Evolutionary conservation across 2,113 vertebrate species (phyloP), one percentile per base, ranked within the genome.

Genomic region (Holacanthus passer): DNA sequence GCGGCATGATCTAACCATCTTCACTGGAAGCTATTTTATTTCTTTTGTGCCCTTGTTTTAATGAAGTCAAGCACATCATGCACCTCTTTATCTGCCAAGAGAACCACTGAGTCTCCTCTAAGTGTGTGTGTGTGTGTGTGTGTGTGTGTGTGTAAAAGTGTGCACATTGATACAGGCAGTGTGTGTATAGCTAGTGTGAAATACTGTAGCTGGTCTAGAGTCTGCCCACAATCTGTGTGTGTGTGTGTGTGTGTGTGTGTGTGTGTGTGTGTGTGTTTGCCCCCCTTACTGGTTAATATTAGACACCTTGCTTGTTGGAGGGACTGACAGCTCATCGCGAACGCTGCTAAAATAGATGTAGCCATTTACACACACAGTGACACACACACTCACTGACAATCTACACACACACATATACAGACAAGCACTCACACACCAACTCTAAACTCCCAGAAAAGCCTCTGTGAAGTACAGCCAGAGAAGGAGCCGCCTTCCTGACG

Each of bases 261-360:
- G 73, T 83, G 77, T 87, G 81, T 74, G 74, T 88, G 27, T 75
- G 47, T 87, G 76, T 77, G 73, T 83, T 65, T 59, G 20, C 45
- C 47, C 12, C 24, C 41, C 55, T 80, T 63, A 10, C 35, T 47
- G 14, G 39, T 91, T 93, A 87, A 88, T 82, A 92, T 91, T 92
- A 94, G 89, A 83, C 52, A 69, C 64, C 24, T 64, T 24, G 67
- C 62, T 87, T 86, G 84, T 87, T 78, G 86, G 70, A 91, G 63
- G 80, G 83, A 87, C 77, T 90, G 88, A 82, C 88, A 81, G 83
- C 85, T 90, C 68, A 81, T 73, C 11, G 81, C 82, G 86, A 92
- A 91, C 55, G 3, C 70, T 65, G 80, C 86, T 86, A 91, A 94
- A 95, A 92, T 65, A 84, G 50, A 64, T 81, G 35, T 62, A 68